These are phyloP conservation scores for Delia radicum DNA, from an alignment of 1,140 invertebrate species.

Conservation along the genomic window DNA sequence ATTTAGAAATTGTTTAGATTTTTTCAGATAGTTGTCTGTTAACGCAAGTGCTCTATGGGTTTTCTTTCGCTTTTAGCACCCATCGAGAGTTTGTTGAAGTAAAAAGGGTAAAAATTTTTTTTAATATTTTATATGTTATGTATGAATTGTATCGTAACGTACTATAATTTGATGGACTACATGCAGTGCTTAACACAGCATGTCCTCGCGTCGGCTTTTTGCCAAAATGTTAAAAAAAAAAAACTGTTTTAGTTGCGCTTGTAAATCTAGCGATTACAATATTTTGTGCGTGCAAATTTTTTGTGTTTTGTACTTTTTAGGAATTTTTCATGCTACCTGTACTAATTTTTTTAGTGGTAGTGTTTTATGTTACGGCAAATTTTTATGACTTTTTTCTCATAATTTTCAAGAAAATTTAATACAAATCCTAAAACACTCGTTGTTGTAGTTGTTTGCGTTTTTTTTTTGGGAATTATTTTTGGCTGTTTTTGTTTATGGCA, in stretches of 20 bases:
- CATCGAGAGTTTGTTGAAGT: neutral
- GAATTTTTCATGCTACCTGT: slow-evolving; percentile 54
- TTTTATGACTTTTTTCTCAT: neutral
- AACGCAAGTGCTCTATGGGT: neutral
- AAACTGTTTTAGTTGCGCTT: slow-evolving; percentile 12
- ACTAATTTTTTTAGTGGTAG: slow-evolving; percentile 42
- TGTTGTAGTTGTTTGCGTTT: neutral
- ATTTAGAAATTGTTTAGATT: neutral
- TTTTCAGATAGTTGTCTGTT: neutral
- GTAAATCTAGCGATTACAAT: slow-evolving; percentile 22
- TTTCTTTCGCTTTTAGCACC: neutral
- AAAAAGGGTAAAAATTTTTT: slow-evolving; percentile 8
- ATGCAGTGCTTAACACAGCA: neutral
- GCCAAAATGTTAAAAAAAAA: neutral
- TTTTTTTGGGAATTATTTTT: neutral
- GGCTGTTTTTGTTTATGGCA: slow-evolving; percentile 12
- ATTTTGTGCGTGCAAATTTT: slow-evolving; percentile 13
- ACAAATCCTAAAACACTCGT: neutral
- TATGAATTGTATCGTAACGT: neutral
- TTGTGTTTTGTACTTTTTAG: neutral
- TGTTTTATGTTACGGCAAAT: neutral
- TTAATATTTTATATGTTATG: neutral
- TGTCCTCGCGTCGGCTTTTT: slow-evolving; percentile 15
- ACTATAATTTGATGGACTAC: neutral
- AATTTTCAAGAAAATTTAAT: neutral